These are phyloP conservation scores for Zaprionus camerounensis DNA, from an alignment of 1,140 invertebrate genomes.

Conservation along the genomic window DNA sequence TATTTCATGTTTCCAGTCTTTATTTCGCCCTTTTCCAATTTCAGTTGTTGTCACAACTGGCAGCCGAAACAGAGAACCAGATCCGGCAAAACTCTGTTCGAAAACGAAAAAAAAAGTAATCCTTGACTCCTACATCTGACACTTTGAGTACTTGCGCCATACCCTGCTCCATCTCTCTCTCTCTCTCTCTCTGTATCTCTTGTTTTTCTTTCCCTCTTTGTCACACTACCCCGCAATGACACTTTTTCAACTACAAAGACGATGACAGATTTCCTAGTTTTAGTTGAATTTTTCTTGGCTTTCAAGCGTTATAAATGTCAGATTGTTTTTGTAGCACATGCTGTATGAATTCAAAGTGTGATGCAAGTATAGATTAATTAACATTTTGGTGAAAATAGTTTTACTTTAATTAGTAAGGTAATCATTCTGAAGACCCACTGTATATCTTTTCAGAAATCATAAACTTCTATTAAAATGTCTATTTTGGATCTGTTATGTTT, in stretches of 20 bases:
- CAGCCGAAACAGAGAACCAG: slow-evolving; percentile 40
- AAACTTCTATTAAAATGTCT: too few relatives aligned
- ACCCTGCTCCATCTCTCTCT: too few relatives aligned
- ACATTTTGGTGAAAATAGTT: too few relatives aligned
- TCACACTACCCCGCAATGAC: slow-evolving; percentile 17
- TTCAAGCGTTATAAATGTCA: background rate
- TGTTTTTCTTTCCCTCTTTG: background rate
- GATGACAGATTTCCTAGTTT: slow-evolving; percentile 33
- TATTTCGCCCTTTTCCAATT: slow-evolving; percentile 64
- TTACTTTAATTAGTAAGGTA: too few relatives aligned
- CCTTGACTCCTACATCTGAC: slow-evolving; percentile 68
- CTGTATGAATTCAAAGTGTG: background rate
- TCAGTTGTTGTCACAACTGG: slow-evolving; percentile 65
- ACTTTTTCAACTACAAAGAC: slow-evolving; percentile 18
- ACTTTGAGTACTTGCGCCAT: slow-evolving; percentile 62
- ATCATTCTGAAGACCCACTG: too few relatives aligned
- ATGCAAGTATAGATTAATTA: background rate
- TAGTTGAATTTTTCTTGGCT: slow-evolving; percentile 21
- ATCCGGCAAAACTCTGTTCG: slow-evolving; percentile 46
- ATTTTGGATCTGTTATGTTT: too few relatives aligned
- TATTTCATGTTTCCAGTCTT: slow-evolving; percentile 76
- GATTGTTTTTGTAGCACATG: background rate
- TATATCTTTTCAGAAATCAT: too few relatives aligned
- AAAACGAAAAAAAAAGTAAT: slow-evolving; percentile 39
- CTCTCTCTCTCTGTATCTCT: background rate